Evolutionary conservation across 2,888 invertebrate genomes (phyloP), one percentile per base, ranked within the genome.

Genomic region (Andrena dorsata): DNA sequence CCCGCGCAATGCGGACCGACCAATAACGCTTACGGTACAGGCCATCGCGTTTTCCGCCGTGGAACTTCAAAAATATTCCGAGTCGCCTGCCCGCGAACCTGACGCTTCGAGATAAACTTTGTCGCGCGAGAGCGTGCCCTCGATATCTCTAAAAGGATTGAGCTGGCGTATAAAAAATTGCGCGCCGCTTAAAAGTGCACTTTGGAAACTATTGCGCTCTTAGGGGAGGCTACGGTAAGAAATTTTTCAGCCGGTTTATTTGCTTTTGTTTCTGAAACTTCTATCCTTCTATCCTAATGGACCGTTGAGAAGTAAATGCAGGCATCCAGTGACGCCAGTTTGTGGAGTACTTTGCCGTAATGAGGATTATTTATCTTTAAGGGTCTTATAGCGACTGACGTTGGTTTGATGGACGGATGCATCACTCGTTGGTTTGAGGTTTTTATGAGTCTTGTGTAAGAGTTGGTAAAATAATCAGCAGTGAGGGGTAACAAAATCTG

Each of bases 31-130:
- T 78, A 20, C 69, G 47, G 26, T 16, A 53, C 65, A 49, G 53
- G 13, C 47, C 74, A 51, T 61, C 64, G 64, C 51, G 16, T 35
- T 69, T 69, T 64, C 58, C 64, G 49, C 2, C 23, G 30, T 35
- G 68, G 13, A 53, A 58, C 30, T 65, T 69, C 2, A 5, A 78
- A 81, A 73, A 73, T 81, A 78, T 71, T 76, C 35, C 20, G 13
- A 8, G 8, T 4, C n/a, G 10, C n/a, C n/a, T n/a, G 23, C 7
- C 32, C 32, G 16, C 8, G 61, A 10, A 35, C 5, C 28, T 20
- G 51, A 66, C 60, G 56, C 16, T 35, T 64, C 20, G 56, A 20
- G 60, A 35, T 49, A 28, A n/a, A 51, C 8, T 20, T 20, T 51
- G 51, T 2, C 51, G 20, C 20, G 51, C 20, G 23, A 56, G 3